These are phyloP conservation scores for Temnopleurus reevesii DNA, from an alignment of 53 echinoderm and acorn worm genomes.

Conservation along the genomic window DNA sequence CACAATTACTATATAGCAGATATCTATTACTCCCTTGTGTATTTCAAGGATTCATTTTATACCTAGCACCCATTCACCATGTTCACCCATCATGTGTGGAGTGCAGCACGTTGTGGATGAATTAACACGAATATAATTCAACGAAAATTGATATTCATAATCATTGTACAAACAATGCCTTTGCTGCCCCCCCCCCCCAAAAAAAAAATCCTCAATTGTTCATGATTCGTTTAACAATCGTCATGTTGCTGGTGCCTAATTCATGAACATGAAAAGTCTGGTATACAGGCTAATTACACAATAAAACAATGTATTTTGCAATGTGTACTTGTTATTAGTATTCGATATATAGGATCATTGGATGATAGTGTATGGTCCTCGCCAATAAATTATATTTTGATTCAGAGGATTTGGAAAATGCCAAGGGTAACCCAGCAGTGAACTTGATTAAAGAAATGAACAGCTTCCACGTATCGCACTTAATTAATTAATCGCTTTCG, in stretches of 20 bases:
- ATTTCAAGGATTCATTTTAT: too few relatives aligned
- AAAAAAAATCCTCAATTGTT: too few relatives aligned
- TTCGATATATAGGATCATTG: neutral
- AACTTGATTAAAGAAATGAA: neutral
- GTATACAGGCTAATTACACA: neutral
- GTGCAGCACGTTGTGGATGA: too few relatives aligned
- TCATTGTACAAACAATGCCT: too few relatives aligned
- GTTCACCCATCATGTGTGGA: too few relatives aligned
- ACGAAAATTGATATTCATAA: too few relatives aligned
- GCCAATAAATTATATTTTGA: neutral
- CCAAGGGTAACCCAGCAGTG: neutral
- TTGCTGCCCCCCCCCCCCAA: too few relatives aligned
- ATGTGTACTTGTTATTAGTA: neutral
- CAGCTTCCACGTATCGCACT: neutral
- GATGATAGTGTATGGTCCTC: neutral
- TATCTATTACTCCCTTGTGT: too few relatives aligned
- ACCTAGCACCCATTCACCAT: too few relatives aligned
- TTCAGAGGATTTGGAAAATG: neutral
- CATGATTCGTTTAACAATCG: constrained; percentile 22
- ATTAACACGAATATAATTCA: too few relatives aligned
- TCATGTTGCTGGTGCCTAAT: neutral
- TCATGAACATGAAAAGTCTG: neutral
- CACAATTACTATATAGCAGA: too few relatives aligned
- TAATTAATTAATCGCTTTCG: constrained; percentile 18
- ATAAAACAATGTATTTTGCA: neutral